Conservation (phyloP, 2,113 vertebrate species). For the Charina bottae region DNA sequence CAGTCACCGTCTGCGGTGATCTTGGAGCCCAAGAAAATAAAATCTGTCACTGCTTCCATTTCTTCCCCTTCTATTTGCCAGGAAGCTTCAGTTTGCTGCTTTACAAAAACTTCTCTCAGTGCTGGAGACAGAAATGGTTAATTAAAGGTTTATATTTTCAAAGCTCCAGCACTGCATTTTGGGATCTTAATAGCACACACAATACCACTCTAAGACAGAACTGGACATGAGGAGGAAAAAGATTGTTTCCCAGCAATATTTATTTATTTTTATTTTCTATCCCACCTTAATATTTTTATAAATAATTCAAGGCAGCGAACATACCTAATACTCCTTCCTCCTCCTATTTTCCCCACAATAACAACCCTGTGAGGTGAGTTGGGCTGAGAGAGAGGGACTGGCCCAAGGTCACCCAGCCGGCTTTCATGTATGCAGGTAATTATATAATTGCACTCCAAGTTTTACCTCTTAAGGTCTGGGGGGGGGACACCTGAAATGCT, state of each 20-base stretch:
- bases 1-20: too few relatives aligned
- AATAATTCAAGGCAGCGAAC: too few relatives aligned
- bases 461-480: neutral
- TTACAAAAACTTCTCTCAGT: neutral
- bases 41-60: too few relatives aligned
- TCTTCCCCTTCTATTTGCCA: too few relatives aligned
- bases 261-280: too few relatives aligned
- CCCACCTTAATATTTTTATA: too few relatives aligned
- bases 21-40: too few relatives aligned
- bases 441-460: neutral
- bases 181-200: neutral
- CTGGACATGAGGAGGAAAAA: neutral
- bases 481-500: neutral
- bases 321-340: too few relatives aligned
- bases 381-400: too few relatives aligned
- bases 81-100: neutral
- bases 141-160: neutral
- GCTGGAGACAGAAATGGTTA: neutral
- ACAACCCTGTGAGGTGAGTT: too few relatives aligned
- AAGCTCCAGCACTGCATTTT: neutral
- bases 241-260: neutral
- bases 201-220: neutral
- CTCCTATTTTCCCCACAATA: too few relatives aligned
- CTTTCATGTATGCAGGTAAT: neutral
- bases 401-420: too few relatives aligned